Conservation (phyloP, 2,888 invertebrate genomes). For the Sialis fuliginosa region DNA sequence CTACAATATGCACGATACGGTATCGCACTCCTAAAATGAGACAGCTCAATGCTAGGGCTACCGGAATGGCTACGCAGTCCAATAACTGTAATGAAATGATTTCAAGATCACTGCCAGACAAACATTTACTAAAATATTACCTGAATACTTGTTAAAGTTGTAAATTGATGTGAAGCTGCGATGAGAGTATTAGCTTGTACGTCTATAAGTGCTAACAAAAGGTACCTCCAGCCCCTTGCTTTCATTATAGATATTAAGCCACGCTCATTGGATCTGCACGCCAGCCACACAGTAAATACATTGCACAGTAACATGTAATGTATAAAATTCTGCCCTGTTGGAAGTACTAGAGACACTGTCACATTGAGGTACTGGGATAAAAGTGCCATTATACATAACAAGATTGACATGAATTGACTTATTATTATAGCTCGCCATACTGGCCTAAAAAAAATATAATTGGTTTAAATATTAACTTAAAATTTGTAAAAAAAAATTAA, state of each 20-base stretch:
- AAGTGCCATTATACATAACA: conserved; percentile 61
- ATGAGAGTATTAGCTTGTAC: conserved; percentile 76
- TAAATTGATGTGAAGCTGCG: conserved; percentile 62
- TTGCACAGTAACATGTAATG: conserved; percentile 62
- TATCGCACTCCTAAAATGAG: conserved; percentile 59
- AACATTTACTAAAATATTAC: conserved; percentile 20
- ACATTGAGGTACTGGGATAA: conserved; percentile 52
- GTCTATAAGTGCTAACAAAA: conserved; percentile 59
- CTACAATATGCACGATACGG: conserved; percentile 56
- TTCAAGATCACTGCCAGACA: background rate
- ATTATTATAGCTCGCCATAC: conserved; percentile 55
- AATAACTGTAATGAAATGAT: conserved; percentile 48
- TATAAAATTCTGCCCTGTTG: conserved; percentile 64
- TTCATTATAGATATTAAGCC: conserved; percentile 43
- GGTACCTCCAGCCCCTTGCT: conserved; percentile 58
- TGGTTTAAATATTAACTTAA: conserved; percentile 1
- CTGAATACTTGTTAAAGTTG: conserved; percentile 54
- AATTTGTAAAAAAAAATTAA: conserved; percentile 7
- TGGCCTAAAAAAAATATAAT: conserved; percentile 30
- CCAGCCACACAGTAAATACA: conserved; percentile 57
- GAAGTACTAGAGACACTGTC: conserved; percentile 49
- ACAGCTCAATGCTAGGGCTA: conserved; percentile 59
- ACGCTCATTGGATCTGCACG: conserved; percentile 44
- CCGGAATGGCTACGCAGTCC: conserved; percentile 72
- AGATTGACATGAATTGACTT: conserved; percentile 57